Conservation (phyloP, 1,140 invertebrate species). For the Uloborus diversus region DNA sequence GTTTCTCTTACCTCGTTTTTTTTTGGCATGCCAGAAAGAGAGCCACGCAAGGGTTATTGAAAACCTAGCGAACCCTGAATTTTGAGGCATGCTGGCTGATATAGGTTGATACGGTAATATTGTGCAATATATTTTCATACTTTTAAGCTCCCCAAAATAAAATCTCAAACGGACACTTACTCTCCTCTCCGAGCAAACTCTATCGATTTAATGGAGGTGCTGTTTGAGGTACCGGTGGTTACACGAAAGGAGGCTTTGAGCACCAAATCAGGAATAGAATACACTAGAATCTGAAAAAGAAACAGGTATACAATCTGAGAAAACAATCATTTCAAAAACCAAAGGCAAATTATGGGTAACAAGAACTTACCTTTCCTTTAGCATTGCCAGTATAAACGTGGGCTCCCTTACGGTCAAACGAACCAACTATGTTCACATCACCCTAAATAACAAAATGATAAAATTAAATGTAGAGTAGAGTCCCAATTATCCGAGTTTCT, state of each 20-base stretch:
- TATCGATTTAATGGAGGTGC: slow-evolving; percentile 96
- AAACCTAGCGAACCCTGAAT: too few relatives aligned
- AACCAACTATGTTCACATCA: slow-evolving; percentile 94
- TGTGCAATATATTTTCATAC: background rate
- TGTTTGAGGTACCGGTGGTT: slow-evolving; percentile 88
- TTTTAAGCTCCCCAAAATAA: background rate
- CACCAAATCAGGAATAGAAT: slow-evolving; percentile 77
- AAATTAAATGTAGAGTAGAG: too few relatives aligned
- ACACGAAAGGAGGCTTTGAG: slow-evolving; percentile 93
- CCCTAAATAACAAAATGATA: slow-evolving; percentile 70
- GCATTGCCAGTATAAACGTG: slow-evolving; percentile 96
- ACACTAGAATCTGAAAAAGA: slow-evolving; percentile 72
- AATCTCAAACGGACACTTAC: slow-evolving; percentile 67
- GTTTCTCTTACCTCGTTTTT: too few relatives aligned
- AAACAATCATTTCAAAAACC: background rate
- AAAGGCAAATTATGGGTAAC: too few relatives aligned
- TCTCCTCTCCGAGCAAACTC: slow-evolving; percentile 96
- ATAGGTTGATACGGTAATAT: too few relatives aligned
- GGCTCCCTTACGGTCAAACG: slow-evolving; percentile 93
- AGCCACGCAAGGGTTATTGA: too few relatives aligned
- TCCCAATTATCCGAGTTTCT: too few relatives aligned
- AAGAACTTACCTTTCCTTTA: slow-evolving; percentile 83
- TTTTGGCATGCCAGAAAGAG: too few relatives aligned
- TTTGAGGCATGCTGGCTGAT: too few relatives aligned
- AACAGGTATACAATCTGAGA: background rate